Percentiles rank a stretch among this genome's conserved stretches.
These are phyloP conservation scores for Campopleginae sp. DNA, from an alignment of 2,888 invertebrate species.

Conservation along the genomic window DNA sequence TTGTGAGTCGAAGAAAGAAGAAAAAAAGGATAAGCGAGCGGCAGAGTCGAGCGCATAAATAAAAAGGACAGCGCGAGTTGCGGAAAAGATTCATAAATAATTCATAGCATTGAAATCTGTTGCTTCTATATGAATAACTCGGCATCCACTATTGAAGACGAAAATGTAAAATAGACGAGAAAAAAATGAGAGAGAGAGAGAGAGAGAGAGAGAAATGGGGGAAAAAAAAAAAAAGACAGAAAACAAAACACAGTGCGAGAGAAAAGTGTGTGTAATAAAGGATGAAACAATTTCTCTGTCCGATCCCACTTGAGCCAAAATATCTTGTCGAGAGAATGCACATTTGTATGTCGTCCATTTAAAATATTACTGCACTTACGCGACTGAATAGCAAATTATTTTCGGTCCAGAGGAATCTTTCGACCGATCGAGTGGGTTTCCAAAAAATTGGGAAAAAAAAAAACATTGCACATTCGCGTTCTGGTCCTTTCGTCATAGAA, in stretches of 20 bases:
- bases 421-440: not conserved
- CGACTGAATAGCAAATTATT: not conserved
- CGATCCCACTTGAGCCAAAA: constrained; percentile 21
- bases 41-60: constrained; percentile 61
- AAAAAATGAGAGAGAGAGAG: constrained; percentile 30
- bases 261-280: constrained; percentile 19
- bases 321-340: constrained; percentile 31
- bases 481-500: not conserved
- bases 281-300: constrained; percentile 46
- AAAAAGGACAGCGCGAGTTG: constrained; percentile 58
- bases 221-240: too few relatives aligned
- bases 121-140: constrained; percentile 68
- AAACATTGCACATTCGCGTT: too few relatives aligned
- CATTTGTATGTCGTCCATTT: constrained; percentile 37
- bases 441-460: too few relatives aligned
- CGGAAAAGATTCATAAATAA: constrained; percentile 71
- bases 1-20: constrained; percentile 34
- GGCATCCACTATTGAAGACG: constrained; percentile 43
- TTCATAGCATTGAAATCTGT: constrained; percentile 72
- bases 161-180: constrained; percentile 54
- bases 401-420: not conserved
- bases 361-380: constrained; percentile 35
- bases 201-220: constrained; percentile 2
- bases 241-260: not conserved
- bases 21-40: constrained; percentile 50